These are phyloP conservation scores for Agrochola lychnidis DNA, from an alignment of 2,888 invertebrate genomes.

Conservation along the genomic window DNA sequence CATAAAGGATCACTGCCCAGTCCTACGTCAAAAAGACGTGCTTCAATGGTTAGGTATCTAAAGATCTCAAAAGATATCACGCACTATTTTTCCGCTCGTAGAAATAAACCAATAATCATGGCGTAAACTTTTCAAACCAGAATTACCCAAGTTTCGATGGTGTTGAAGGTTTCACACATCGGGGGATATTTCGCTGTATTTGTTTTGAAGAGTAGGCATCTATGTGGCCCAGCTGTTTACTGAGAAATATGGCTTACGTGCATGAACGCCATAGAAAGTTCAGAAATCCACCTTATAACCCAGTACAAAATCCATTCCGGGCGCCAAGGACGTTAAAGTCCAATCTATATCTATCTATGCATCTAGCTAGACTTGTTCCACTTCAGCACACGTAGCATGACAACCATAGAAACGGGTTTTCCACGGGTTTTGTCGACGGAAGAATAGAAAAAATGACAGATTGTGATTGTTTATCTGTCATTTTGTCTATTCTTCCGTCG, in stretches of 20 bases:
- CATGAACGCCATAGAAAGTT: not conserved
- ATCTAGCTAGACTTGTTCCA: not conserved
- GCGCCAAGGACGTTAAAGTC: not conserved
- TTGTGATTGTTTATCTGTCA: too few relatives aligned
- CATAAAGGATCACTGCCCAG: not conserved
- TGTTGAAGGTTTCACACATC: not conserved
- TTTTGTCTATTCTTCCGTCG: too few relatives aligned
- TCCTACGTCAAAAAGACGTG: conserved; percentile 9
- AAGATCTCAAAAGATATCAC: conserved; percentile 12
- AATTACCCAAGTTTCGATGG: conserved; percentile 15
- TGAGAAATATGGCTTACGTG: conserved; percentile 5
- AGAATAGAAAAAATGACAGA: too few relatives aligned
- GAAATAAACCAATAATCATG: conserved; percentile 17
- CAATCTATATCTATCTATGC: not conserved
- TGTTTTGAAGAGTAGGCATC: not conserved
- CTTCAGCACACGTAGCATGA: too few relatives aligned
- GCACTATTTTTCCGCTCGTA: conserved; percentile 15
- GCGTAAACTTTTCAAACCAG: conserved; percentile 6
- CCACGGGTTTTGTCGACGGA: too few relatives aligned
- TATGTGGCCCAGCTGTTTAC: not conserved
- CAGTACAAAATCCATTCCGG: not conserved
- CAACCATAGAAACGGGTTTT: too few relatives aligned
- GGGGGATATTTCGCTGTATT: conserved; percentile 3
- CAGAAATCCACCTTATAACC: not conserved
- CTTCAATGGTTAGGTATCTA: conserved; percentile 4